Conservation (phyloP, 1,140 invertebrate genomes). For the Camponotus vicinus region DNA sequence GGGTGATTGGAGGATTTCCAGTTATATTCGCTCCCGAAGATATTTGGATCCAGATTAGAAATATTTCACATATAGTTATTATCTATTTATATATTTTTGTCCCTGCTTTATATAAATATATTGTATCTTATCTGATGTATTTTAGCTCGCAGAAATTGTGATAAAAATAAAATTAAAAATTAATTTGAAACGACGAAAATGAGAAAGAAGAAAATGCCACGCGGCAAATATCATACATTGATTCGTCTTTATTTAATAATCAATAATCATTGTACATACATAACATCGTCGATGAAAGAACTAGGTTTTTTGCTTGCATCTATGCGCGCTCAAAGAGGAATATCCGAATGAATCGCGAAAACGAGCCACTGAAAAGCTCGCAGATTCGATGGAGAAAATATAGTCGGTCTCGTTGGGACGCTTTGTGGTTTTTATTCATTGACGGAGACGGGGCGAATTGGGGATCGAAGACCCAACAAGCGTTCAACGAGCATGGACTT, state of each 20-base stretch:
- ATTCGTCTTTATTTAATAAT: neutral
- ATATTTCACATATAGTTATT: neutral
- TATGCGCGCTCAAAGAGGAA: neutral
- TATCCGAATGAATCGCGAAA: conserved; percentile 63
- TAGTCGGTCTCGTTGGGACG: conserved; percentile 56
- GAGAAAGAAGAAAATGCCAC: too few relatives aligned
- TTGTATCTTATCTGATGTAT: neutral
- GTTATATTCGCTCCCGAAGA: conserved; percentile 38
- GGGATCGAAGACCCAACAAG: conserved; percentile 29
- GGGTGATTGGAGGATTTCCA: conserved; percentile 45
- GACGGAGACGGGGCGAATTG: conserved; percentile 58
- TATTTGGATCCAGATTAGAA: conserved; percentile 31
- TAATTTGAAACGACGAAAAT: neutral
- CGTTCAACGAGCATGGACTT: conserved; percentile 27
- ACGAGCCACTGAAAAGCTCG: conserved; percentile 64
- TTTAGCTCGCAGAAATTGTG: neutral
- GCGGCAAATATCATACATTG: too few relatives aligned
- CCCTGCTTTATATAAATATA: neutral
- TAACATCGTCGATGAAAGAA: conserved; percentile 25
- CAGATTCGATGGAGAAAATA: conserved; percentile 62
- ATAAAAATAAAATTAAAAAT: conserved; percentile 1
- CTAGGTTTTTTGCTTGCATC: neutral
- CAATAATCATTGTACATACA: neutral
- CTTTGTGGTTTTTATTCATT: conserved; percentile 74
- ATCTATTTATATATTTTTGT: conserved; percentile 1